These are phyloP conservation scores for Anniella stebbinsi DNA, from an alignment of 2,797 vertebrate species.

Conservation along the genomic window DNA sequence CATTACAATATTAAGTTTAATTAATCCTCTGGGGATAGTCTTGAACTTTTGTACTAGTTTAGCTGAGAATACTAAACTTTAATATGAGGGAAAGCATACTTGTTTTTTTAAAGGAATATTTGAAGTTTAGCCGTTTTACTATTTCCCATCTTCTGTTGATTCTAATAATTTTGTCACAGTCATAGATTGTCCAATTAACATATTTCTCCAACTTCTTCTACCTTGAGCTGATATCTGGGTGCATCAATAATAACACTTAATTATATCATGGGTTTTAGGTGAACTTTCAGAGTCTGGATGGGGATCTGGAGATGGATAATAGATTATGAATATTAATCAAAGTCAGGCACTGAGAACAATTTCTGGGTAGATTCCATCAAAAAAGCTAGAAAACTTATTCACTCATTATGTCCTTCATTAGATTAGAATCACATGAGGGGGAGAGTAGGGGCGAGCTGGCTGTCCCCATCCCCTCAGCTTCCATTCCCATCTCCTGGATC, in stretches of 20 bases:
- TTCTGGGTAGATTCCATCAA: background rate
- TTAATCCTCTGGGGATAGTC: background rate
- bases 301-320: background rate
- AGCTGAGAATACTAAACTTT: background rate
- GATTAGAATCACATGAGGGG: background rate
- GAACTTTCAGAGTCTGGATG: background rate
- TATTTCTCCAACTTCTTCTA: background rate
- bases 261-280: background rate
- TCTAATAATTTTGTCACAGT: background rate
- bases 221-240: background rate
- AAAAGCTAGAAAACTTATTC: background rate
- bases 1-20: background rate
- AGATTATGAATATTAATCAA: background rate
- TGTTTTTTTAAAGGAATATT: too few relatives aligned
- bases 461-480: background rate
- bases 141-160: background rate
- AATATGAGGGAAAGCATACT: background rate
- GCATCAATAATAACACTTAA: background rate
- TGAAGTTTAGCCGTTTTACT: background rate
- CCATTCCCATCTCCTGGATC: background rate
- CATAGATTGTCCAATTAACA: background rate
- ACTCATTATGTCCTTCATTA: background rate
- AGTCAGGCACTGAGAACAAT: background rate
- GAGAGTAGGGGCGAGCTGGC: background rate
- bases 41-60: background rate